Evolutionary conservation across 2,888 invertebrate genomes (phyloP), one percentile per base, ranked within the genome.

Genomic region (Oxycera nigricornis): DNA sequence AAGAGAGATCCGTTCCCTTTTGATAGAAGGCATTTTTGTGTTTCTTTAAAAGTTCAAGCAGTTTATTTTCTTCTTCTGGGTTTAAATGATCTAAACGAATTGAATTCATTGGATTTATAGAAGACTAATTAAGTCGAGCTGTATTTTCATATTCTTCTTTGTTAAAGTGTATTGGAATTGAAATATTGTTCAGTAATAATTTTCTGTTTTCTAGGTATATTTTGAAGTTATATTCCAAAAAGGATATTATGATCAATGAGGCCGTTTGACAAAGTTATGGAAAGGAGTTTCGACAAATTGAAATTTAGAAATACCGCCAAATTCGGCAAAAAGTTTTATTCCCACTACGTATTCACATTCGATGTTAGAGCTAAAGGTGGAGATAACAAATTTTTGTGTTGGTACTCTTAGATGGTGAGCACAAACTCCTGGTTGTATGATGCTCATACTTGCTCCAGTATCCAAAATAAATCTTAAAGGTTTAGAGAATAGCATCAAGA

Each of bases 1-100:
- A 78, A 20, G 76, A 68, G 24, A 78, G 67, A 1, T 61, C 52
- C 24, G 61, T 24, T 26, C 52, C 24, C 30, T 39, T 41, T 52
- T 61, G 26, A 41, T 41, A 62, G 39, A 74, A 75, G n/a, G n/a
- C 20, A 20, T 70, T 39, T 50, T 17, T 50, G 17, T 50, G n/a
- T 50, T 9, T 17, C 7, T 7, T 17, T n/a, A 50, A n/a, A n/a
- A 50, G 9, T 50, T n/a, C 17, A 4, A n/a, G 17, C 7, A 50
- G 14, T 50, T 50, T 50, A 3, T n/a, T 50, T 50, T 11, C n/a
- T 50, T 50, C 50, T 50, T 50, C 50, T n/a, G 7, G 7, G 7
- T n/a, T n/a, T 4, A 50, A 17, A 17, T 50, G 50, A 4, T n/a
- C 17, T 50, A 4, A 11, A n/a, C 50, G 9, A 17, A 50, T 50